phyloP scores from a whole-genome alignment of 2,113 vertebrate species.

The Heptranchias perlo region DNA sequence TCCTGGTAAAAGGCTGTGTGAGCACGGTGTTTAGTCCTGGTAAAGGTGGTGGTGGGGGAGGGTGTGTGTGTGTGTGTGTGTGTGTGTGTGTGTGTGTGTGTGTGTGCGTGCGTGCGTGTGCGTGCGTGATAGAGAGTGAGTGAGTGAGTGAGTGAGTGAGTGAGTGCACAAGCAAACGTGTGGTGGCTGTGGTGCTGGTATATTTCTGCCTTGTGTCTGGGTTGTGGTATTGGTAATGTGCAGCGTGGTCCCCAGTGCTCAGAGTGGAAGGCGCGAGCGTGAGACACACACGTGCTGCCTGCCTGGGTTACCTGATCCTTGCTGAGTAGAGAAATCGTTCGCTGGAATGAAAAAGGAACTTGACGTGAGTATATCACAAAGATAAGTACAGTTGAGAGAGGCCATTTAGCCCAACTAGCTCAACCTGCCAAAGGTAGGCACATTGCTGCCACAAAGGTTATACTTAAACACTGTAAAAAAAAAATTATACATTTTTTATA shows the following conservation, averaged over 20 bases:
- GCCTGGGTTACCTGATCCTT: slow-evolving; percentile 34
- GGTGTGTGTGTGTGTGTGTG: background rate
- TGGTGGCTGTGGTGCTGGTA: background rate
- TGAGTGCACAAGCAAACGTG: no score
- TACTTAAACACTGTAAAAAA: no score
- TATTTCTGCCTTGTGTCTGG: background rate
- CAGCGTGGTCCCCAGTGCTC: slow-evolving; percentile 23
- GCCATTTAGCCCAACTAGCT: background rate
- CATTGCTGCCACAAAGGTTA: background rate
- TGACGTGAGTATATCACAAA: background rate
- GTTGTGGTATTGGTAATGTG: background rate
- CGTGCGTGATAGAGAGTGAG: no score
- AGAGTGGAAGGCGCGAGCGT: background rate
- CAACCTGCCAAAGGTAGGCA: background rate
- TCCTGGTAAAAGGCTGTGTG: background rate
- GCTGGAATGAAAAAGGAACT: slow-evolving; percentile 26
- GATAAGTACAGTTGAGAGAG: background rate
- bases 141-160: no score
- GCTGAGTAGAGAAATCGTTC: slow-evolving; percentile 29
- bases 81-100: no score
- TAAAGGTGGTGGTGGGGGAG: background rate
- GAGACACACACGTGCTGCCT: slow-evolving; percentile 35
- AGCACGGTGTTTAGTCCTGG: background rate
- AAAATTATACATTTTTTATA: background rate
- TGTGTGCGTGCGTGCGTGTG: no score